Percentiles rank a stretch among this genome's conserved stretches.
phyloP scores from a whole-genome alignment of 2,797 vertebrate genomes.

The Dendrocincla fuliginosa region DNA sequence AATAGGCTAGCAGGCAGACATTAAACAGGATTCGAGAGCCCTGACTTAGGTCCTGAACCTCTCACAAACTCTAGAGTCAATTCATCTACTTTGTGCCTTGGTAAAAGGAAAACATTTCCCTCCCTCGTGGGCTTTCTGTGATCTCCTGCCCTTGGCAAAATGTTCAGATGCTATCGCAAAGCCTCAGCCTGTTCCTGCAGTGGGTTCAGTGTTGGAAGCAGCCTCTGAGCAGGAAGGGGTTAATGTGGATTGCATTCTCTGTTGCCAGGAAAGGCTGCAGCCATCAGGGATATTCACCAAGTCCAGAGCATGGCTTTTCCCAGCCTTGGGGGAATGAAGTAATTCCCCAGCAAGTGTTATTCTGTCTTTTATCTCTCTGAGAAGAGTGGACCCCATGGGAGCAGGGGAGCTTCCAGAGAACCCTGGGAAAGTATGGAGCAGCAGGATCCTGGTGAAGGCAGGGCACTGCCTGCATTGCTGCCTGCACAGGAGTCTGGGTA shows the following conservation, averaged over 20 bases:
- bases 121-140: neutral
- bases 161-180: neutral
- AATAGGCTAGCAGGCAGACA: neutral
- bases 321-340: conserved; percentile 52
- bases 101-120: neutral
- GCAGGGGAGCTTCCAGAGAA: neutral
- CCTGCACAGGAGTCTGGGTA: neutral
- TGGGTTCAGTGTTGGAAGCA: neutral
- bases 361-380: conserved; percentile 41
- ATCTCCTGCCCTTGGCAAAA: neutral
- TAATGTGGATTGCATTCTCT: neutral
- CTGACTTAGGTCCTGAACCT: neutral
- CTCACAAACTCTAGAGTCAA: neutral
- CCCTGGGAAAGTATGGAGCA: neutral
- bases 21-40: neutral
- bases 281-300: neutral
- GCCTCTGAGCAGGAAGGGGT: neutral
- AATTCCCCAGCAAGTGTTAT: conserved; percentile 50
- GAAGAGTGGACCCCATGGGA: neutral
- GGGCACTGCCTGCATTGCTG: neutral
- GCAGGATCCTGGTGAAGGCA: neutral
- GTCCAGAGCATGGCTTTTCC: conserved; percentile 27
- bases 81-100: neutral
- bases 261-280: conserved; percentile 41
- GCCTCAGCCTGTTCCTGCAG: neutral